phyloP scores from a whole-genome alignment of 2,113 vertebrate species.

The Oenanthe oenanthe region DNA sequence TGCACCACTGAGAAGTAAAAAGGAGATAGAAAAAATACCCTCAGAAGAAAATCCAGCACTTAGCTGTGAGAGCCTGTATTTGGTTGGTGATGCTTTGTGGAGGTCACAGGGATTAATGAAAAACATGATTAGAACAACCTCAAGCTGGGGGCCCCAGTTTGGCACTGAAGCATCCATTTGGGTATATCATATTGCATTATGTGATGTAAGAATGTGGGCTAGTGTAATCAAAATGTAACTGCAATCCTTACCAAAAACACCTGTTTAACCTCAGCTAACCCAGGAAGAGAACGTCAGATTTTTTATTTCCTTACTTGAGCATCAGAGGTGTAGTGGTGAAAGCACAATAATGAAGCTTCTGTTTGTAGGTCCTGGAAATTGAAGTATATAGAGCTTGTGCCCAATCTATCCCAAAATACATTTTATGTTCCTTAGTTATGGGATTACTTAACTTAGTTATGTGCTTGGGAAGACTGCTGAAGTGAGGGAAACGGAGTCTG shows the following conservation, averaged over 20 bases:
- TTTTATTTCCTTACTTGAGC: background rate
- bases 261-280: conserved; percentile 68
- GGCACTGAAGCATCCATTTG: conserved; percentile 32
- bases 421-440: background rate
- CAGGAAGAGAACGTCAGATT: background rate
- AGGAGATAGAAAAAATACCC: background rate
- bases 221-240: conserved; percentile 75
- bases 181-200: conserved; percentile 61
- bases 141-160: conserved; percentile 45
- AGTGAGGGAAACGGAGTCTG: background rate
- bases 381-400: background rate
- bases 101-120: conserved; percentile 64
- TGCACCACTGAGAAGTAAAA: background rate
- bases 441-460: background rate
- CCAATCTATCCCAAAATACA: background rate
- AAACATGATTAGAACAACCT: conserved; percentile 64
- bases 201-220: conserved; percentile 66
- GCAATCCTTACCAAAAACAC: conserved; percentile 72
- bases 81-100: conserved; percentile 36
- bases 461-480: background rate
- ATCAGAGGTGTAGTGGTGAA: background rate
- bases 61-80: background rate
- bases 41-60: background rate
- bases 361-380: background rate
- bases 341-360: background rate